Percentiles rank a stretch among this genome's conserved stretches.
Conservation (phyloP, 2,797 vertebrate species). For the Zonotrichia albicollis region DNA sequence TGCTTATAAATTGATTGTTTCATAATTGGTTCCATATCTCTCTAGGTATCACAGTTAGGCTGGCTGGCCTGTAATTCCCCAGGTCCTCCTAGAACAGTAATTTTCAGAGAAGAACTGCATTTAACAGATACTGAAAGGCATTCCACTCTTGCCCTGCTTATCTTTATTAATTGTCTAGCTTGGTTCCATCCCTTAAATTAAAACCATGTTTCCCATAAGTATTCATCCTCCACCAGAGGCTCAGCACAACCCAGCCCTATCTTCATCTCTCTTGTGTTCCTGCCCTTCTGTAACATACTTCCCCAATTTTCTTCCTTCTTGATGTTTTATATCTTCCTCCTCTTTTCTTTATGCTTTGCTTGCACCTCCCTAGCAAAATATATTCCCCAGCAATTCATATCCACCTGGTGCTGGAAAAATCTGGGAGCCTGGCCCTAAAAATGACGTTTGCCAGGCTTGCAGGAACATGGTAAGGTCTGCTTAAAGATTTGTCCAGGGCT, state of each 20-base stretch:
- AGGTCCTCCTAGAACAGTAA: slow-evolving; percentile 29
- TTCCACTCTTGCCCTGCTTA: slow-evolving; percentile 31
- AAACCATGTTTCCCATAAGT: neutral
- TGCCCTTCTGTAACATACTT: neutral
- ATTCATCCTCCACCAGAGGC: neutral
- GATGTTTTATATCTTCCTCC: neutral
- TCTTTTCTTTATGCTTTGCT: neutral
- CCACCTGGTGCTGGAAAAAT: neutral
- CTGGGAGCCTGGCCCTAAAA: neutral
- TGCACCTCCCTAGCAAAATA: neutral
- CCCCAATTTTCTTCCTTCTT: neutral
- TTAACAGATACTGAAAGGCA: slow-evolving; percentile 28
- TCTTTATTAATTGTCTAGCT: slow-evolving; percentile 50
- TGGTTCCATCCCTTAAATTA: slow-evolving; percentile 36
- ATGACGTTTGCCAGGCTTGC: neutral
- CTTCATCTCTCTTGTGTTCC: neutral
- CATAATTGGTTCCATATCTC: slow-evolving; percentile 69
- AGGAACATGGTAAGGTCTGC: neutral
- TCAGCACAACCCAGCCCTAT: neutral
- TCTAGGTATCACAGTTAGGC: slow-evolving; percentile 46
- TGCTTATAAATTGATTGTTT: slow-evolving; percentile 58
- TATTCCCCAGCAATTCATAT: neutral
- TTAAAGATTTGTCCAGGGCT: neutral
- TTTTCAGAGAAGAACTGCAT: slow-evolving; percentile 32
- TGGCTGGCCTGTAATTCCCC: slow-evolving; percentile 60